Evolutionary conservation across 2,797 vertebrate genomes (phyloP), one percentile per base, ranked within the genome.

Genomic region (Argyrosomus regius): DNA sequence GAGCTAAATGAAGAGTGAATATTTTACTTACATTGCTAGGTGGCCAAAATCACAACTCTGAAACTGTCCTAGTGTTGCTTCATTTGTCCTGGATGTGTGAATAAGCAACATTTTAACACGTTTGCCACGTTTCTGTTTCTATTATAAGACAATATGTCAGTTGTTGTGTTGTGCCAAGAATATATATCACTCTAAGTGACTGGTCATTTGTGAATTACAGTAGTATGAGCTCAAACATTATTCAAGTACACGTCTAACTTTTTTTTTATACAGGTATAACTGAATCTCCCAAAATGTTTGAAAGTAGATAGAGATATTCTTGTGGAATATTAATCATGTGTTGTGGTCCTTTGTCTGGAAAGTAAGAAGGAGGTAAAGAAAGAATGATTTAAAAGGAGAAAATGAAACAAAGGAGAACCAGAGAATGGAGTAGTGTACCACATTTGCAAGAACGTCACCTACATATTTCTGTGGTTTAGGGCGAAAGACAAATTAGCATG

Each of bases 401-500:
- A 77, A 35, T 7, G 35, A 77, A 60, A 63, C 22, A 62, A 45
- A 69, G 56, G 13, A 56, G 8, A 43, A 22, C 20, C 4, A 2
- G 26, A 53, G 6, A 20, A 35, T 13, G 10, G 16, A 76, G 31
- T 3, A 24, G 7, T 60, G 8, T 18, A 17, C 41, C 43, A 46
- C n/a, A 46, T 72, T 59, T 49, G 71, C 7, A 80, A 75, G 24
- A 77, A 75, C 4, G 35, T 70, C 69, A 76, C 75, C 82, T 78
- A 57, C 75, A 77, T 89, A 77, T 72, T 81, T 84, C 53, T 50
- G 71, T 46, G 49, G 65, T 82, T 83, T 52, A 66, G 78, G 64
- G 75, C 61, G 71, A 87, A 81, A 87, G 78, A 82, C 63, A 87
- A 86, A 89, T 87, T 82, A 84, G 77, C 39, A 72, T 58, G 31